These are phyloP conservation scores for Gadopsis marmoratus DNA, from an alignment of 2,797 vertebrate species.

Conservation along the genomic window DNA sequence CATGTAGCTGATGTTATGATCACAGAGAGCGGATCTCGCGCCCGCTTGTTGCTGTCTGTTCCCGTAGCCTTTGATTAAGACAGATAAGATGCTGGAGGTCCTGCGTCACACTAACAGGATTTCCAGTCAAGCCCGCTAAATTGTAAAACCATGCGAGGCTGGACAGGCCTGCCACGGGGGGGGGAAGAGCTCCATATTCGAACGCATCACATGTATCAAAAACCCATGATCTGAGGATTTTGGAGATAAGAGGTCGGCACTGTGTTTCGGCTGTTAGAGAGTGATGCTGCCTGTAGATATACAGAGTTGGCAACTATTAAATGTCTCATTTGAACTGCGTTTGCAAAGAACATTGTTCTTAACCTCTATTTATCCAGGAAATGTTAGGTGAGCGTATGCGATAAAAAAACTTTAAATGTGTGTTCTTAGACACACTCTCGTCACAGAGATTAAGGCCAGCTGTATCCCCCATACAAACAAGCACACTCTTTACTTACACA, in stretches of 20 bases:
- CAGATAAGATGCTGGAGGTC: constrained; percentile 90
- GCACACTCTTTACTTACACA: background rate
- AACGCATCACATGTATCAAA: constrained; percentile 61
- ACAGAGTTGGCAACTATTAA: constrained; percentile 22
- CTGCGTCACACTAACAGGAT: constrained; percentile 89
- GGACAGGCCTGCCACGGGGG: constrained; percentile 56
- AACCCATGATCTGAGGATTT: constrained; percentile 52
- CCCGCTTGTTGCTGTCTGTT: constrained; percentile 59
- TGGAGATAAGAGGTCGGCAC: constrained; percentile 21
- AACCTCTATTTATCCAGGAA: constrained; percentile 15
- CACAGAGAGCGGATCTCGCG: constrained; percentile 43
- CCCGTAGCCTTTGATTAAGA: constrained; percentile 88
- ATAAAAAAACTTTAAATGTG: constrained; percentile 10
- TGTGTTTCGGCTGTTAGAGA: constrained; percentile 32
- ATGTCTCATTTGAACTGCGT: constrained; percentile 22
- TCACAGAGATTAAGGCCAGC: background rate
- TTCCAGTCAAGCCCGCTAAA: constrained; percentile 90
- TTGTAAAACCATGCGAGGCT: constrained; percentile 81
- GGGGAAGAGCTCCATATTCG: constrained; percentile 40
- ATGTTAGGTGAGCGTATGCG: background rate
- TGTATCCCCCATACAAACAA: background rate
- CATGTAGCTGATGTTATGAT: constrained; percentile 58
- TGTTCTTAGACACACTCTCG: background rate
- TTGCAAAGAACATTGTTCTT: constrained; percentile 2
- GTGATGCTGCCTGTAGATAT: constrained; percentile 31